phyloP scores from a whole-genome alignment of 2,888 invertebrate genomes.

The Cataglyphis albicans region DNA sequence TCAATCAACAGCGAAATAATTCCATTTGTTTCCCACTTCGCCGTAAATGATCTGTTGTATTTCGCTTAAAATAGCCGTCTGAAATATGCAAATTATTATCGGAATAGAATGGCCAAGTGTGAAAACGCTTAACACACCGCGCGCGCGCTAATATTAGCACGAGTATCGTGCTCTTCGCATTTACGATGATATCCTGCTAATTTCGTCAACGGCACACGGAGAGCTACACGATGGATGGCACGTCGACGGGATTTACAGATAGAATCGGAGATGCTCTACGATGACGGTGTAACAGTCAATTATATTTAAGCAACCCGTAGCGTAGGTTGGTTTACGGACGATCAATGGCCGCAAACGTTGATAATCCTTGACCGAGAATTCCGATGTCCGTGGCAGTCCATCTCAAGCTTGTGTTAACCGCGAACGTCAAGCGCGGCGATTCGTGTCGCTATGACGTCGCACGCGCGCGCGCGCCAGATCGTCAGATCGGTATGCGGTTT shows the following conservation, averaged over 20 bases:
- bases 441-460: conserved; percentile 55
- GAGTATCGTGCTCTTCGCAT: not conserved
- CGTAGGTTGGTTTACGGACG: conserved; percentile 29
- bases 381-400: conserved; percentile 42
- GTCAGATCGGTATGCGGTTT: conserved; percentile 76
- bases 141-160: conserved; percentile 1
- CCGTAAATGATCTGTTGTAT: conserved; percentile 6
- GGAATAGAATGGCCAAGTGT: not conserved
- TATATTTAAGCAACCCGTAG: conserved; percentile 29
- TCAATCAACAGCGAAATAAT: conserved; percentile 50
- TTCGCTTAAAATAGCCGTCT: conserved; percentile 21
- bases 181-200: conserved; percentile 16
- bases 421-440: conserved; percentile 74
- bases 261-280: not conserved
- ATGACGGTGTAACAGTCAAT: conserved; percentile 13
- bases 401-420: conserved; percentile 80
- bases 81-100: conserved; percentile 16
- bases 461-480: conserved; percentile 56
- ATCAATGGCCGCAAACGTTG: conserved; percentile 63
- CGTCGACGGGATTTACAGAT: conserved; percentile 4
- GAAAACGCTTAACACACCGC: not conserved
- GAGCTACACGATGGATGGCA: not conserved
- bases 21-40: conserved; percentile 27
- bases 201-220: not conserved
- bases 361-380: conserved; percentile 66